Evolutionary conservation across 2,888 invertebrate genomes (phyloP).

Genomic region (Gortyna flavago): DNA sequence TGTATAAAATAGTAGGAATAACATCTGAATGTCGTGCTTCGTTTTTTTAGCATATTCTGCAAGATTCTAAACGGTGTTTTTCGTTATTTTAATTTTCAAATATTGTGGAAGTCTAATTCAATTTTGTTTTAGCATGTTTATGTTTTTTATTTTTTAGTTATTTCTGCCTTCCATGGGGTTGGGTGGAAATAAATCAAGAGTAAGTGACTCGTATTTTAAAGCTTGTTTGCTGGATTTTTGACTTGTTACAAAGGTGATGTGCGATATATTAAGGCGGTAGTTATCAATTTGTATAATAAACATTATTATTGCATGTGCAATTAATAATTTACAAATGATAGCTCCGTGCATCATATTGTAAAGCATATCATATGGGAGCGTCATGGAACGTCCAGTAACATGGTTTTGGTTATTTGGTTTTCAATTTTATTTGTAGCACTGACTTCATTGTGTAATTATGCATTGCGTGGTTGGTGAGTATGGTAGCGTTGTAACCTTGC

Average conservation of each 20-base stretch:
- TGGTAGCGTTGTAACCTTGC: conserved; percentile 54
- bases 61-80: conserved; percentile 35
- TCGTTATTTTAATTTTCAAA: conserved; percentile 45
- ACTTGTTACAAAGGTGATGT: conserved; percentile 74
- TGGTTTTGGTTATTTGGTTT: conserved; percentile 64
- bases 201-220: conserved; percentile 83
- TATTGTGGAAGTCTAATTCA: conserved; percentile 61
- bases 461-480: conserved; percentile 66
- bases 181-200: conserved; percentile 85
- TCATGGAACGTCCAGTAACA: conserved; percentile 49
- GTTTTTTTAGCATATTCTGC: conserved; percentile 50
- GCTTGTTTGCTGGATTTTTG: conserved; percentile 83
- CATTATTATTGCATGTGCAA: conserved; percentile 66
- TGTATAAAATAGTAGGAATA: conserved; percentile 29
- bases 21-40: conserved; percentile 51
- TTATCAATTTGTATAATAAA: conserved; percentile 63
- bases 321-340: conserved; percentile 48
- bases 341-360: conserved; percentile 49
- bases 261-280: conserved; percentile 67
- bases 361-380: conserved; percentile 43
- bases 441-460: conserved; percentile 31
- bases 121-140: conserved; percentile 79
- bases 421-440: conserved; percentile 41
- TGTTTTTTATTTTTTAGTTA: conserved; percentile 87
- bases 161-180: conserved; percentile 85